These are phyloP conservation scores for Stratiomys singularior DNA, from an alignment of 2,888 invertebrate species.

Conservation along the genomic window DNA sequence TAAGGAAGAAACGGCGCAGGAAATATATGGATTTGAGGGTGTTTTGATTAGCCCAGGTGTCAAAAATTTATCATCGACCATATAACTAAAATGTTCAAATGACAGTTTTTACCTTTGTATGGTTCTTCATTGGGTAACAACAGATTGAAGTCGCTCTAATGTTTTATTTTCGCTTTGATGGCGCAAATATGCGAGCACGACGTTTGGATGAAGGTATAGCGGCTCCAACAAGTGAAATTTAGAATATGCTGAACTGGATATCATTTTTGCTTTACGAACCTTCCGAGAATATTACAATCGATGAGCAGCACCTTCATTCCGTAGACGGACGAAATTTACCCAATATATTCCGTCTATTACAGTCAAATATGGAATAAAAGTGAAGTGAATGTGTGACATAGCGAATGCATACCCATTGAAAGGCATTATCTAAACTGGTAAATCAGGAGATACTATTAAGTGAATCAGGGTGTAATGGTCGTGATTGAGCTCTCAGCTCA, in stretches of 20 bases:
- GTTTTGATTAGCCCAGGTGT: neutral
- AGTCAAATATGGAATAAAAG: no score
- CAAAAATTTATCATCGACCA: neutral
- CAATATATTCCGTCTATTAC: no score
- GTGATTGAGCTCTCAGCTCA: constrained; percentile 53
- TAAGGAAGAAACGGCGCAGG: neutral
- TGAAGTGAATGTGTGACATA: no score
- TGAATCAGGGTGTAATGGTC: constrained; percentile 55
- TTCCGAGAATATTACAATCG: neutral
- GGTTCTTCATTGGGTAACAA: neutral
- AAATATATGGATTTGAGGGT: neutral
- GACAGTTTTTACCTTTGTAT: neutral
- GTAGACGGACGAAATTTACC: neutral
- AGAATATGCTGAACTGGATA: neutral
- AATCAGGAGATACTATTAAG: constrained; percentile 45
- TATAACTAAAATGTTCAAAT: neutral
- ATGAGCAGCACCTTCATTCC: neutral
- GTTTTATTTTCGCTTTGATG: no score
- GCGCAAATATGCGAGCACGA: neutral
- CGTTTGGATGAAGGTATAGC: neutral
- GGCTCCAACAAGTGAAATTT: neutral
- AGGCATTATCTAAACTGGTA: constrained; percentile 54
- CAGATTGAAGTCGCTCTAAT: no score
- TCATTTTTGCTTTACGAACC: neutral
- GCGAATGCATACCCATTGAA: constrained; percentile 53